These are phyloP conservation scores for Tylochromis polylepis DNA, from an alignment of 2,113 vertebrate species.

Conservation along the genomic window DNA sequence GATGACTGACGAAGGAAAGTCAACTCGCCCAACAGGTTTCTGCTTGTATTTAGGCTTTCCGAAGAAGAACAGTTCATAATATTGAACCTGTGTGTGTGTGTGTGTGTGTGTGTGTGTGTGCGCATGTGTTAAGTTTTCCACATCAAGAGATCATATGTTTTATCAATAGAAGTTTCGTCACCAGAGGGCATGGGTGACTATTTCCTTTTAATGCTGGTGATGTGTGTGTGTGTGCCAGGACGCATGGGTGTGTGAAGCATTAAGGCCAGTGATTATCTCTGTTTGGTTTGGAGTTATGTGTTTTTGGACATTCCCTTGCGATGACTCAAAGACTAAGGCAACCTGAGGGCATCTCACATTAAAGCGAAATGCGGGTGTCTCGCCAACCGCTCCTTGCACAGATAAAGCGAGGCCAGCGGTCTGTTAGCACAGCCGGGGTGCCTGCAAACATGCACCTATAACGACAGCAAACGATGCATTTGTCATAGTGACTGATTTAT, in stretches of 20 bases:
- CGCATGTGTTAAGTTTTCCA: constrained; percentile 41
- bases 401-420: background rate
- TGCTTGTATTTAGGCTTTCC: constrained; percentile 56
- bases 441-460: background rate
- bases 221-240: background rate
- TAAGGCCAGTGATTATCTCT: constrained; percentile 45
- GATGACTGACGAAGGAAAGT: constrained; percentile 55
- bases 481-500: constrained; percentile 21
- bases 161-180: constrained; percentile 60
- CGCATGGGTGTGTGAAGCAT: constrained; percentile 15
- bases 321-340: constrained; percentile 38
- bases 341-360: constrained; percentile 32
- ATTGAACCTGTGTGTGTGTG: background rate
- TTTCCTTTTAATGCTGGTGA: constrained; percentile 8
- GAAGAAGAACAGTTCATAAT: constrained; percentile 18
- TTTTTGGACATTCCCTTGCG: constrained; percentile 51
- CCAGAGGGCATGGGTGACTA: constrained; percentile 54
- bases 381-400: background rate
- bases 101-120: background rate
- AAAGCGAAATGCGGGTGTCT: constrained; percentile 4
- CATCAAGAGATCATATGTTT: constrained; percentile 61
- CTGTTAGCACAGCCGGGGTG: background rate
- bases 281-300: constrained; percentile 44
- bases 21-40: constrained; percentile 61
- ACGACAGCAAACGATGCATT: background rate